Evolutionary conservation across 1,140 invertebrate species (phyloP).

Genomic region (Globodera rostochiensis): DNA sequence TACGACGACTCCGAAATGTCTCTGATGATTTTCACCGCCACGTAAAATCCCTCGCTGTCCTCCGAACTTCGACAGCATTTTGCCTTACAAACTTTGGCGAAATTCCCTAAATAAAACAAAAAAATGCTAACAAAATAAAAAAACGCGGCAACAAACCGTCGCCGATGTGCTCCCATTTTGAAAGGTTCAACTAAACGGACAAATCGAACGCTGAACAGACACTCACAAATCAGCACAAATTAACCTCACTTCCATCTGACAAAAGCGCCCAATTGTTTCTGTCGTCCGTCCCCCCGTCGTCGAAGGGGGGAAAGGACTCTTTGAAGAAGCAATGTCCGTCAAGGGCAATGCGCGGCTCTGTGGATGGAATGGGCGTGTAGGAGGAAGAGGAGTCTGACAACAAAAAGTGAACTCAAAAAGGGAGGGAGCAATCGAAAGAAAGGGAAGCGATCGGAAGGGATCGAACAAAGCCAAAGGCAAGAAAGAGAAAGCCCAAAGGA

Average conservation of each 20-base stretch:
- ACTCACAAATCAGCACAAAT: neutral
- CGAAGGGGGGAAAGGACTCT: neutral
- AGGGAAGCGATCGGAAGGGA: neutral
- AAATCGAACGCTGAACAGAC: neutral
- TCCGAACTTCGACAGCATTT: neutral
- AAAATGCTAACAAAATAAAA: constrained; percentile 4
- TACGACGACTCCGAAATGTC: constrained; percentile 19
- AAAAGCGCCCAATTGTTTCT: neutral
- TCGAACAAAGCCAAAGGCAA: neutral
- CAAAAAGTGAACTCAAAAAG: neutral
- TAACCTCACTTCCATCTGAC: neutral
- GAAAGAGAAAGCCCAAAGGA: neutral
- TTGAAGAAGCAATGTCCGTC: neutral
- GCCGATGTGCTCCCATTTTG: neutral
- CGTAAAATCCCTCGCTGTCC: neutral
- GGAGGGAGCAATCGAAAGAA: neutral
- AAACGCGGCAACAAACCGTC: neutral
- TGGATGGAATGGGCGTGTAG: constrained; percentile 1
- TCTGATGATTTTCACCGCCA: constrained; percentile 19
- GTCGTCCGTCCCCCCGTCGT: neutral
- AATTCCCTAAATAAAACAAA: constrained; percentile 6
- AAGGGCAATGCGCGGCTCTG: neutral
- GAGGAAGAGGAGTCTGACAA: constrained; percentile 3
- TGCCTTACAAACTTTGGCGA: constrained; percentile 12
- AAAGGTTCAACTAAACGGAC: constrained; percentile 3